Evolutionary conservation across 2,113 vertebrate genomes (phyloP).

Genomic region (Baryphthengus martii): DNA sequence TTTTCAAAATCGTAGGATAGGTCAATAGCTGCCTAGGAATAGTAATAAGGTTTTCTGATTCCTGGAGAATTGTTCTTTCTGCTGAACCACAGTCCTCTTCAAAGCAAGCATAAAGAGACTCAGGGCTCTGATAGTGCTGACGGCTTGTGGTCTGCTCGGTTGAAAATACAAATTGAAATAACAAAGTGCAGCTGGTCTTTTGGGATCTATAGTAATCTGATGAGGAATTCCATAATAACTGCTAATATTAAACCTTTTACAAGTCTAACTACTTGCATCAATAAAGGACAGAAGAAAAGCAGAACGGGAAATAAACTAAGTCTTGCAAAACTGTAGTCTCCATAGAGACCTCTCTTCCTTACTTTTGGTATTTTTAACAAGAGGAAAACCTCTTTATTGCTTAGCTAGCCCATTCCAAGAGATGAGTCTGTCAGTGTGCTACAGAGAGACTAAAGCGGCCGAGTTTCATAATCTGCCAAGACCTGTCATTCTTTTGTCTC

Average conservation of each 20-base stretch:
- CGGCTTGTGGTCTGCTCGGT: neutral
- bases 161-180: neutral
- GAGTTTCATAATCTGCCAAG: neutral
- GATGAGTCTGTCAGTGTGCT: neutral
- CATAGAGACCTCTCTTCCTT: neutral
- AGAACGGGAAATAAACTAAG: neutral
- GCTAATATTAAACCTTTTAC: slow-evolving; percentile 16
- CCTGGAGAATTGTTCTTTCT: neutral
- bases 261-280: neutral
- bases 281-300: neutral
- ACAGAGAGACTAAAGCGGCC: neutral
- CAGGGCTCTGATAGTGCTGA: neutral
- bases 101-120: neutral
- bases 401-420: neutral
- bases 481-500: neutral
- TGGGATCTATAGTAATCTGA: slow-evolving; percentile 3
- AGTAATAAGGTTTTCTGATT: neutral
- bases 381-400: neutral
- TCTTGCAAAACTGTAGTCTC: neutral
- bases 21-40: neutral
- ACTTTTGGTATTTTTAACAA: neutral
- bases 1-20: neutral
- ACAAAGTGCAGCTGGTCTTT: neutral
- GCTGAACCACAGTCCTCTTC: neutral
- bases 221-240: slow-evolving; percentile 23